Evolutionary conservation across 2,113 vertebrate genomes (phyloP).

Genomic region (Poeciliopsis turrubarensis): DNA sequence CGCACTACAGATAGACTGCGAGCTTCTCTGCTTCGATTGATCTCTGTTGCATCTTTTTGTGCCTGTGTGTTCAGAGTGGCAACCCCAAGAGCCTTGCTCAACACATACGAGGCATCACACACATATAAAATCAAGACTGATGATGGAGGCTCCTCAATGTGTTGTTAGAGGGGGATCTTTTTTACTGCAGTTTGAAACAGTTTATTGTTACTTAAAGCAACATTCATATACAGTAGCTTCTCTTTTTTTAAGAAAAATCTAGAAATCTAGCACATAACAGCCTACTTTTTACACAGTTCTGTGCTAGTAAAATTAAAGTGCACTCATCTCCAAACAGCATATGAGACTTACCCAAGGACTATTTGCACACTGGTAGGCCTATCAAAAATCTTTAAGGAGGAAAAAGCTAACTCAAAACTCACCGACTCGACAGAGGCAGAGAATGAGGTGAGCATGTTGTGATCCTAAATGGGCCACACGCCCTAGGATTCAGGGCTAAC

Average conservation of each 20-base stretch:
- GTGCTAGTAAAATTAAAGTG: too few species aligned
- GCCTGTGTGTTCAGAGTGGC: conserved; percentile 27
- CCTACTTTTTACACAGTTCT: too few species aligned
- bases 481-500: too few species aligned
- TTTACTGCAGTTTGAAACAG: neutral
- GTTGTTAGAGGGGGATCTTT: neutral
- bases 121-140: conserved; percentile 5
- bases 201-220: neutral
- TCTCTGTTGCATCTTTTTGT: conserved; percentile 59
- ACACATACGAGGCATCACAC: conserved; percentile 22
- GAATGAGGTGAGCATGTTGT: too few species aligned
- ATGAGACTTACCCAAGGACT: too few species aligned
- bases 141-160: neutral
- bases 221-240: neutral
- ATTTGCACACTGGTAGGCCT: too few species aligned
- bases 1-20: conserved; percentile 70
- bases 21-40: conserved; percentile 66
- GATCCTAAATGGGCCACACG: too few species aligned
- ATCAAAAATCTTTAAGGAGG: too few species aligned
- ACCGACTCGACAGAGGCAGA: too few species aligned
- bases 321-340: too few species aligned
- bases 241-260: neutral
- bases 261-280: neutral
- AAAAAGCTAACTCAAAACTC: too few species aligned
- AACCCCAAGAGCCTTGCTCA: conserved; percentile 25